Evolutionary conservation across 23 tunicate genomes (phyloP).

Genomic region (Ciona savignyi): DNA sequence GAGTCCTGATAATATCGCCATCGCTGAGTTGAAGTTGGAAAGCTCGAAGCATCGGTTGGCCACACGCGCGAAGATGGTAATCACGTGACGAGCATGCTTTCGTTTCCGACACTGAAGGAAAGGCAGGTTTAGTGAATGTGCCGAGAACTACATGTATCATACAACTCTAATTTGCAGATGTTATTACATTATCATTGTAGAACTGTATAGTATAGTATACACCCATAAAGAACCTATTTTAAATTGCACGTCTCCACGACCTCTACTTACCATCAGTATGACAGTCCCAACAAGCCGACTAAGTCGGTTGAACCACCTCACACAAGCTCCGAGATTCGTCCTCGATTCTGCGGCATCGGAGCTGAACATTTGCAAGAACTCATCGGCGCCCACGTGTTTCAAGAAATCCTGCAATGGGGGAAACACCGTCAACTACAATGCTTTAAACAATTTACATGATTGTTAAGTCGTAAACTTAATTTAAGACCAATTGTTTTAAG

Average conservation of each 20-base stretch:
- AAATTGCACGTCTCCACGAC: too few species aligned
- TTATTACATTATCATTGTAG: too few species aligned
- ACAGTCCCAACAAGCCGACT: constrained; percentile 81
- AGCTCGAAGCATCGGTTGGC: constrained; percentile 72
- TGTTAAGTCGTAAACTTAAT: too few species aligned
- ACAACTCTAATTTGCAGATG: too few species aligned
- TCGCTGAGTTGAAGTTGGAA: constrained; percentile 90
- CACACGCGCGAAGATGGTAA: constrained; percentile 76
- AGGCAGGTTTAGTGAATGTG: too few species aligned
- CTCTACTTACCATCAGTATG: constrained; percentile 67
- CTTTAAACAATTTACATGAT: too few species aligned
- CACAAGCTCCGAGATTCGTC: constrained; percentile 85
- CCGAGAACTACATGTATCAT: too few species aligned
- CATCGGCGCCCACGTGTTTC: constrained; percentile 90
- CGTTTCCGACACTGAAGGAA: constrained; percentile 85
- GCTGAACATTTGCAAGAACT: constrained; percentile 77
- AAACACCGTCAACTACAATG: neutral
- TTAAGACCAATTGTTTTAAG: too few species aligned
- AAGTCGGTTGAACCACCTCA: constrained; percentile 82
- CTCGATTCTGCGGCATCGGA: constrained; percentile 39
- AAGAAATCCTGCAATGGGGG: constrained; percentile 44
- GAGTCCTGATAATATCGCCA: constrained; percentile 89
- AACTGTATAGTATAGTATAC: too few species aligned
- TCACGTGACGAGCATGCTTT: constrained; percentile 75
- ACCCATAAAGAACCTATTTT: too few species aligned